Conservation (phyloP, 1,140 invertebrate species). For the Nebria ingens region DNA sequence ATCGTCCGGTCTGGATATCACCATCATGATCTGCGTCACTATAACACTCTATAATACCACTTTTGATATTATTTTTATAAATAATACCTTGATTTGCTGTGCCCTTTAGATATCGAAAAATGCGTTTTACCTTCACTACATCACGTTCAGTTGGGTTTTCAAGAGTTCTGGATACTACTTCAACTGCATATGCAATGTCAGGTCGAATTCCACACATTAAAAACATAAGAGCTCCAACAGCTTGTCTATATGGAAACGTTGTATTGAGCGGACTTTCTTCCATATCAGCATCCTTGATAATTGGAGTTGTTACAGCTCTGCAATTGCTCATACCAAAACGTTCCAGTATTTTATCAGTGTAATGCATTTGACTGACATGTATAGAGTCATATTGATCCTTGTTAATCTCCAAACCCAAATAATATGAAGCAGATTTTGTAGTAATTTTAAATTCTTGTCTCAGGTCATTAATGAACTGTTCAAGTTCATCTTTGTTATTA, state of each 20-base stretch:
- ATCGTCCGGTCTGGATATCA: constrained; percentile 25
- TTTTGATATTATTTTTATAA: constrained; percentile 20
- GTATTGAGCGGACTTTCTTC: not conserved
- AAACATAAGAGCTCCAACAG: constrained; percentile 30
- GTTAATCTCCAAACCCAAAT: constrained; percentile 17
- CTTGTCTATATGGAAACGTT: constrained; percentile 23
- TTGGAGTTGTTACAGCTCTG: not conserved
- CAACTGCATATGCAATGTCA: constrained; percentile 29
- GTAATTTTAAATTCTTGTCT: constrained; percentile 17
- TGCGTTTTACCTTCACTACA: too few relatives aligned
- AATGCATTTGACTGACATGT: constrained; percentile 14
- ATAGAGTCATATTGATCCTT: constrained; percentile 3
- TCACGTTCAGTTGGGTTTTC: constrained; percentile 24
- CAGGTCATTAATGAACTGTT: constrained; percentile 6
- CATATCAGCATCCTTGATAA: not conserved
- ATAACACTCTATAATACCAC: constrained; percentile 23
- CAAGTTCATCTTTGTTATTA: not conserved
- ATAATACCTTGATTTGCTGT: constrained; percentile 26
- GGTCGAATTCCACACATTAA: constrained; percentile 29
- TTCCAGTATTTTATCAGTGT: constrained; percentile 13
- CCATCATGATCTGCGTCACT: constrained; percentile 31
- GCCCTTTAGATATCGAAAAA: too few relatives aligned
- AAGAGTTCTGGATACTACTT: constrained; percentile 23
- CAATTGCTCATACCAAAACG: constrained; percentile 14
- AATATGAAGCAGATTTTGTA: constrained; percentile 5